These are phyloP conservation scores for Drosophila santomea DNA, from an alignment of 1,140 invertebrate genomes.

Conservation along the genomic window DNA sequence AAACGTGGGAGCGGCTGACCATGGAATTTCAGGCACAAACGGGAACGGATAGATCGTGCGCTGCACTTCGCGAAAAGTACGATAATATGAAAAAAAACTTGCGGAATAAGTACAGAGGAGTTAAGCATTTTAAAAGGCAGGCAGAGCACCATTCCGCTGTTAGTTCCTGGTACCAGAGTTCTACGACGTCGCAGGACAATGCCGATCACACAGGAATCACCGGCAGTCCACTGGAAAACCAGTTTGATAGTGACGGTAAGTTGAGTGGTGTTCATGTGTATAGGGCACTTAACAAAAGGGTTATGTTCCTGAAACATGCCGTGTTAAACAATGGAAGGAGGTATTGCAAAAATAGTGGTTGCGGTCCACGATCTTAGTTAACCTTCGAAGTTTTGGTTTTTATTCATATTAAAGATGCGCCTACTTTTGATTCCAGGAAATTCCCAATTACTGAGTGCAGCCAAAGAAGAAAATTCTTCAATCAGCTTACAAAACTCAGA, in stretches of 20 bases:
- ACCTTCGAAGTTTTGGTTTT: no score
- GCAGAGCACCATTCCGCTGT: not conserved
- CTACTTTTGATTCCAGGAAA: slow-evolving; percentile 4
- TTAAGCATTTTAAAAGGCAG: not conserved
- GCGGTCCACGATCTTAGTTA: no score
- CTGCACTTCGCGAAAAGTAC: slow-evolving; percentile 17
- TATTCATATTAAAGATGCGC: not conserved
- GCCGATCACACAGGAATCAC: not conserved
- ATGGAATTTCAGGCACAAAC: slow-evolving; percentile 1
- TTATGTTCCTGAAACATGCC: no score
- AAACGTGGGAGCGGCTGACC: slow-evolving; percentile 18
- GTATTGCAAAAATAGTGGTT: no score
- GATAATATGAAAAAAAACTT: slow-evolving; percentile 22
- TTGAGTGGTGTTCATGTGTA: not conserved
- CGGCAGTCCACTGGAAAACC: slow-evolving; percentile 1
- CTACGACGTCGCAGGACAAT: slow-evolving; percentile 3
- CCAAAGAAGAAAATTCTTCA: not conserved
- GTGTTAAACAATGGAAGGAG: no score
- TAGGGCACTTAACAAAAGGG: no score
- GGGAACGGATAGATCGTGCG: slow-evolving; percentile 3
- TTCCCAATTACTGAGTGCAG: slow-evolving; percentile 4
- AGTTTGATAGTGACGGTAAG: slow-evolving; percentile 7
- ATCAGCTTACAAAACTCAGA: slow-evolving; percentile 2
- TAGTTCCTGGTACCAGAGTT: not conserved
- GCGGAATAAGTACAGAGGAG: not conserved